Percentiles rank a stretch among this genome's conserved stretches.
phyloP scores from a whole-genome alignment of 2,113 vertebrate species.

The Nesogale talazaci region DNA sequence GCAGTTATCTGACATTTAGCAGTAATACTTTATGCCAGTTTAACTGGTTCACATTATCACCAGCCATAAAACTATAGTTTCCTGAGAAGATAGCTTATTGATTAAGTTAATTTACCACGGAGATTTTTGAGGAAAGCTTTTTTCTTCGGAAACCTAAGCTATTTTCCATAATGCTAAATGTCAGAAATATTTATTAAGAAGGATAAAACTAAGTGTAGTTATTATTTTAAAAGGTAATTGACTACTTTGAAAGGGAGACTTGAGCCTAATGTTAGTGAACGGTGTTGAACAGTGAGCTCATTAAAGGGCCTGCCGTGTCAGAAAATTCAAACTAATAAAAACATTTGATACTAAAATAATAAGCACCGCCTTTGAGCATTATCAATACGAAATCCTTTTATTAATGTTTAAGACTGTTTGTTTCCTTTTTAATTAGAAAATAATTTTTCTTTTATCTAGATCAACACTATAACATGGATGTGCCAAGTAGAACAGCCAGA shows the following conservation, averaged over 20 bases:
- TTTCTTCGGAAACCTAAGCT: conserved; percentile 32
- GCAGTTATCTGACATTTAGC: background rate
- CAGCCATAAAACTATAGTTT: background rate
- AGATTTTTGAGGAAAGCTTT: too few relatives aligned
- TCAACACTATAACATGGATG: conserved; percentile 91
- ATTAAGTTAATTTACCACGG: background rate
- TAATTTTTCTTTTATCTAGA: conserved; percentile 85
- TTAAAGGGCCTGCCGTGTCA: background rate
- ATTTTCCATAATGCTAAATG: background rate
- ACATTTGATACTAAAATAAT: conserved; percentile 49
- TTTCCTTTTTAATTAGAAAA: conserved; percentile 43
- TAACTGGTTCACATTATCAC: background rate
- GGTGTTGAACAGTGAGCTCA: conserved; percentile 22
- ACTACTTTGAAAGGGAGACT: background rate
- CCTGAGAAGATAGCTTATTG: background rate
- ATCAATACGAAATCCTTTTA: background rate
- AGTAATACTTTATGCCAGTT: background rate
- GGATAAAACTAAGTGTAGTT: background rate
- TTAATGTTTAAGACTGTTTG: background rate
- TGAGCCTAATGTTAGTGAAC: conserved; percentile 42
- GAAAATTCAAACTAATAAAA: conserved; percentile 40
- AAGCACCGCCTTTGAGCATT: background rate
- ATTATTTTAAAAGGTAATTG: background rate
- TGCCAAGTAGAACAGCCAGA: conserved; percentile 87
- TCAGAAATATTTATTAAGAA: background rate